Percentiles rank a stretch among this genome's conserved stretches.
Conservation (phyloP, 2,113 vertebrate species). For the Sceloporus tristichus region DNA sequence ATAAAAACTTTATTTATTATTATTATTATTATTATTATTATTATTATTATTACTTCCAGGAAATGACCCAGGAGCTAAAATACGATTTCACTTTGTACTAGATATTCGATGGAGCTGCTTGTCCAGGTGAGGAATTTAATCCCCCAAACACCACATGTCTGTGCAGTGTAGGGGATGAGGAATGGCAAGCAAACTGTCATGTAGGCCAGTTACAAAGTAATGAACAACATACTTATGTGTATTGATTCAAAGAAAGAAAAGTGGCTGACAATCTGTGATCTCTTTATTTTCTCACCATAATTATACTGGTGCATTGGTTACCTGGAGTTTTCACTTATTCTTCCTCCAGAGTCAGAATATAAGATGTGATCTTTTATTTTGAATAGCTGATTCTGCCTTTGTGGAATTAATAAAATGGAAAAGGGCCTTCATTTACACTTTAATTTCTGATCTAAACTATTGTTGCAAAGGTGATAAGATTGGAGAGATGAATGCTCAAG, state of each 20-base stretch:
- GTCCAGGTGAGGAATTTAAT: no score
- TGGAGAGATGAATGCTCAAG: slow-evolving; percentile 4
- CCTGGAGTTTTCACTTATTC: background rate
- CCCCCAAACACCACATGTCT: background rate
- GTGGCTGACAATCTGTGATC: background rate
- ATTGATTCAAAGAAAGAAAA: background rate
- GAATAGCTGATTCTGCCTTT: slow-evolving; percentile 1
- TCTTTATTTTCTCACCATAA: no score
- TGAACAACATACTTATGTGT: background rate
- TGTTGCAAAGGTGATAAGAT: background rate
- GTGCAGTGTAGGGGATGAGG: background rate
- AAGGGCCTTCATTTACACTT: background rate
- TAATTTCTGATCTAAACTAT: slow-evolving; percentile 2
- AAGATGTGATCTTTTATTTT: background rate
- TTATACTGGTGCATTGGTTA: background rate
- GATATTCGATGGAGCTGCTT: background rate
- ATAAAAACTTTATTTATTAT: no score
- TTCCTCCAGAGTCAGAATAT: background rate
- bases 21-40: no score
- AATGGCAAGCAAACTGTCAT: background rate
- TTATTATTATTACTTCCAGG: no score
- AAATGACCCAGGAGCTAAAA: no score
- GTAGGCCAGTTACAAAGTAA: background rate
- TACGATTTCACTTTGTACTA: background rate
- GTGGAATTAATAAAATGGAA: background rate